A percentile compares a stretch with the other conserved stretches of the same genome.
These are phyloP conservation scores for Helicoverpa assulta DNA, from an alignment of 2,888 invertebrate genomes.

Conservation along the genomic window DNA sequence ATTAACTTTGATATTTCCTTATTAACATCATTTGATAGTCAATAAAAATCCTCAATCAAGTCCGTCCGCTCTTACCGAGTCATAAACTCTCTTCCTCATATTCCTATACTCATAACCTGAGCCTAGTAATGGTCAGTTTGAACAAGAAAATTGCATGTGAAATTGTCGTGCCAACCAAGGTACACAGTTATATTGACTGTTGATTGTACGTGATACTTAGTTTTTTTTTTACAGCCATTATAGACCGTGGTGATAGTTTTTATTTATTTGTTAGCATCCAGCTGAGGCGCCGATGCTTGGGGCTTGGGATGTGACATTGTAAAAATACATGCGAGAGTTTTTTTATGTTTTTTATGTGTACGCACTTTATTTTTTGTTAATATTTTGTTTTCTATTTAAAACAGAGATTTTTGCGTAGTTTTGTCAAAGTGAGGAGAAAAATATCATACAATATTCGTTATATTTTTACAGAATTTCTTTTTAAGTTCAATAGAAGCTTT, in stretches of 20 bases:
- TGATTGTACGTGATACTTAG: slow-evolving; percentile 58
- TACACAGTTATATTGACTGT: slow-evolving; percentile 48
- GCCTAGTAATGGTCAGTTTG: slow-evolving; percentile 74
- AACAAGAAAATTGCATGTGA: slow-evolving; percentile 77
- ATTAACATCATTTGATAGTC: too few species aligned
- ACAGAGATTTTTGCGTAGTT: too few species aligned
- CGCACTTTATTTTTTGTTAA: too few species aligned
- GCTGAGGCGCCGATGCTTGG: not conserved
- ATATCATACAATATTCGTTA: too few species aligned
- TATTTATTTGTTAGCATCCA: not conserved
- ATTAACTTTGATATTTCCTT: too few species aligned
- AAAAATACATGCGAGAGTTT: not conserved
- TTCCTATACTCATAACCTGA: slow-evolving; percentile 51
- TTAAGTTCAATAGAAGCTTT: too few species aligned
- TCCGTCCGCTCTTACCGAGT: slow-evolving; percentile 11
- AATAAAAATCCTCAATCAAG: not conserved
- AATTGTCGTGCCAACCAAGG: slow-evolving; percentile 67
- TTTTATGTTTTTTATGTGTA: not conserved
- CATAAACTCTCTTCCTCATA: slow-evolving; percentile 37
- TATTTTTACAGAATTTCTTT: too few species aligned
- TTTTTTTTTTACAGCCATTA: slow-evolving; percentile 12
- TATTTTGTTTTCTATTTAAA: too few species aligned
- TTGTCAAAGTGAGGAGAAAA: too few species aligned
- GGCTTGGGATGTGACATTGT: not conserved
- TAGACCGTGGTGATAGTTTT: not conserved